A percentile compares a stretch with the other conserved stretches of the same genome.
Evolutionary conservation across 2,888 invertebrate genomes (phyloP).

Genomic region (Fragum whitleyi): DNA sequence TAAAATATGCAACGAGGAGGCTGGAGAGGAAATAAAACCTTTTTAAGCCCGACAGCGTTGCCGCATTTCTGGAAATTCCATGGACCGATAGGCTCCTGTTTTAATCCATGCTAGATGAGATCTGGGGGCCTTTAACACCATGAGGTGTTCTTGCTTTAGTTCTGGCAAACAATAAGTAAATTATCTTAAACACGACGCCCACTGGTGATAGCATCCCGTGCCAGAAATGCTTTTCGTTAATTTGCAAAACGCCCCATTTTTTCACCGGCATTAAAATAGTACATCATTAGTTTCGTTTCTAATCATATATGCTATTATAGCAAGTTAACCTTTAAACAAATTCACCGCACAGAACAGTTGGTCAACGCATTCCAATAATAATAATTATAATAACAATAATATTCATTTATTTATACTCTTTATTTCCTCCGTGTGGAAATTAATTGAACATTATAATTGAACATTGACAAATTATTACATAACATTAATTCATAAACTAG

Average conservation of each 20-base stretch:
- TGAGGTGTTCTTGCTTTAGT: conserved; percentile 26
- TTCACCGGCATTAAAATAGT: background rate
- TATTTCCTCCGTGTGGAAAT: no score
- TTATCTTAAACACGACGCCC: conserved; percentile 43
- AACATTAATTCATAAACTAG: no score
- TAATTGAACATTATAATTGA: no score
- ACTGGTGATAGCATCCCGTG: background rate
- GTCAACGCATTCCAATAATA: no score
- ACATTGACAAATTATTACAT: no score
- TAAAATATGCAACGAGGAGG: conserved; percentile 50
- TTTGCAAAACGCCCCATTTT: conserved; percentile 23
- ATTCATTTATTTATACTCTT: no score
- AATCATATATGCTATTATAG: background rate
- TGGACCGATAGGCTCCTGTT: conserved; percentile 46
- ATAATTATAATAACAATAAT: no score
- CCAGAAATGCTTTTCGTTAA: conserved; percentile 15
- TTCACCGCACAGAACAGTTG: no score
- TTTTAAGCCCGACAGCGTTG: background rate
- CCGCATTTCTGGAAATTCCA: conserved; percentile 49
- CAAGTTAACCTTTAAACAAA: no score
- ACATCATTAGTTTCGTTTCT: background rate
- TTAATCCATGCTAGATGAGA: conserved; percentile 36
- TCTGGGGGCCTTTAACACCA: background rate
- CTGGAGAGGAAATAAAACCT: conserved; percentile 36
- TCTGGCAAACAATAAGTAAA: conserved; percentile 45